phyloP scores from a whole-genome alignment of 2,797 vertebrate species.

The Acridotheres tristis region DNA sequence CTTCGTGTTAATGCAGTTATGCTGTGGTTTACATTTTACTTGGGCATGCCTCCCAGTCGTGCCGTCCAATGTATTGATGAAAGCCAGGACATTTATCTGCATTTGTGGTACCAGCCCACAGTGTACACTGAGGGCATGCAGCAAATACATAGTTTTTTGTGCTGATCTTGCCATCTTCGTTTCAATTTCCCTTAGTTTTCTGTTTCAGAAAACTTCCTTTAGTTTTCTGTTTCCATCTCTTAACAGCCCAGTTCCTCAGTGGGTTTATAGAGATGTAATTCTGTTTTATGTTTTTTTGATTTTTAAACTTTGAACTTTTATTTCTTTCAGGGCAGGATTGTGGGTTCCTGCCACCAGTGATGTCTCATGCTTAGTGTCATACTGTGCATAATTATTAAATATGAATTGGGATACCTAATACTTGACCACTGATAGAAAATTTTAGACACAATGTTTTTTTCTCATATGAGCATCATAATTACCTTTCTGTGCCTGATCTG shows the following conservation, averaged over 20 bases:
- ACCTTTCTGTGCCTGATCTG: conserved; percentile 53
- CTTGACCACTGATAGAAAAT: neutral
- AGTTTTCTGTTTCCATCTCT: neutral
- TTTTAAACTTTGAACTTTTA: neutral
- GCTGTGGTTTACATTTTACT: neutral
- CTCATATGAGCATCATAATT: conserved; percentile 41
- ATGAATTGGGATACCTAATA: neutral
- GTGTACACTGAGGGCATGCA: too few relatives aligned
- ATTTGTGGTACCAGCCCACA: neutral
- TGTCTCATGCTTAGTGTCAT: neutral
- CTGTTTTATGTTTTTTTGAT: neutral
- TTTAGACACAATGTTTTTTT: accelerated
- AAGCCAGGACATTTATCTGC: neutral
- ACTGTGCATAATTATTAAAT: neutral
- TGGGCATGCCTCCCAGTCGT: neutral
- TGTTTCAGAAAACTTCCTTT: neutral
- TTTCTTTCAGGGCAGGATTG: neutral
- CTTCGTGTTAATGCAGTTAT: neutral
- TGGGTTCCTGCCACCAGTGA: neutral
- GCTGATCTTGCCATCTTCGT: neutral
- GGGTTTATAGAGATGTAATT: neutral
- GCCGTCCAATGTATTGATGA: neutral
- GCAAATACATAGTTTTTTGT: neutral
- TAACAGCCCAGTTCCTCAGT: neutral
- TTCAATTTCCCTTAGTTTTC: neutral